Evolutionary conservation across 2,888 invertebrate species (phyloP).

Genomic region (Malachius bipustulatus): DNA sequence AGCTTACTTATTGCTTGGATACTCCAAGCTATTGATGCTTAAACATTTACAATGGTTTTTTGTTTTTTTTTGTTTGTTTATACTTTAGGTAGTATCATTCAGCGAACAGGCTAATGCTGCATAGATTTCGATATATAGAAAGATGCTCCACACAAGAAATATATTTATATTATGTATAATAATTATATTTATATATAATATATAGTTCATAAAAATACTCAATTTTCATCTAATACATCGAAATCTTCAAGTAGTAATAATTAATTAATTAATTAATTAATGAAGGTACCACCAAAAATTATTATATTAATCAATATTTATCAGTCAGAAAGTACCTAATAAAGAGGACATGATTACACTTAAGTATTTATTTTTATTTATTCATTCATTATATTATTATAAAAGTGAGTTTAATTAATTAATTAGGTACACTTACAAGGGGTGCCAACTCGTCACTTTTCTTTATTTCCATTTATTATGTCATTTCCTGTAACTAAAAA

Average conservation of each 20-base stretch:
- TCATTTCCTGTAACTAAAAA: no score
- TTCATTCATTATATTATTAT: neutral
- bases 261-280: no score
- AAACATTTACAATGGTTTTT: constrained; percentile 30
- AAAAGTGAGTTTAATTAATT: no score
- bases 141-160: neutral
- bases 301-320: constrained; percentile 17
- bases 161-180: neutral
- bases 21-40: constrained; percentile 30
- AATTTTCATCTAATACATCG: constrained; percentile 14
- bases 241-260: no score
- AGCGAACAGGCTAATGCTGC: no score
- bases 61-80: constrained; percentile 12
- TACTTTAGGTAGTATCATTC: no score
- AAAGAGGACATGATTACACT: constrained; percentile 22
- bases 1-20: constrained; percentile 26
- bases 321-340: constrained; percentile 28
- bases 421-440: no score
- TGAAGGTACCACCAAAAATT: constrained; percentile 20
- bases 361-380: constrained; percentile 28
- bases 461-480: no score
- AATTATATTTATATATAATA: constrained; percentile 13
- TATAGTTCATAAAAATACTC: constrained; percentile 13
- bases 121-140: constrained; percentile 18
- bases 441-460: constrained; percentile 9